A percentile compares a stretch with the other conserved stretches of the same genome.
These are phyloP conservation scores for Eudorcas thomsonii DNA, from an alignment of 2,113 vertebrate genomes.

Conservation along the genomic window DNA sequence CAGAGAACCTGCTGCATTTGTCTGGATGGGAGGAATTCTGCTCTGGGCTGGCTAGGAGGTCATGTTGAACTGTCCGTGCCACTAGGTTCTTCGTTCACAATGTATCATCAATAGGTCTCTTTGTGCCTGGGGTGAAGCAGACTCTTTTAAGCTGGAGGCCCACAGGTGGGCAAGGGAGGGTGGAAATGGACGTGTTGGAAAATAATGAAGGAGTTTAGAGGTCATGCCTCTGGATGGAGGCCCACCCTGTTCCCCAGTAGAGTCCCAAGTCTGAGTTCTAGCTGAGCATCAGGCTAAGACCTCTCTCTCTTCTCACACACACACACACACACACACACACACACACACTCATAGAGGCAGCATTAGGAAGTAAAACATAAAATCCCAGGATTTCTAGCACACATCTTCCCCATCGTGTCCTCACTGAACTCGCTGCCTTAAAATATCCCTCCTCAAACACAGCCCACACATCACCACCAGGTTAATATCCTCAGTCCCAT, in stretches of 20 bases:
- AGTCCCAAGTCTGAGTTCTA: neutral
- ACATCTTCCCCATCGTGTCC: neutral
- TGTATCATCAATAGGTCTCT: neutral
- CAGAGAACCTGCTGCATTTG: neutral
- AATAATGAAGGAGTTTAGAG: conserved; percentile 2
- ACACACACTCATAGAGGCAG: neutral
- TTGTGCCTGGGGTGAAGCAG: neutral
- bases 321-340: neutral
- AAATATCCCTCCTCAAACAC: neutral
- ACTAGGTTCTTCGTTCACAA: neutral
- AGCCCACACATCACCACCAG: too few species aligned
- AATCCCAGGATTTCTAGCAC: neutral
- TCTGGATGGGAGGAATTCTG: neutral
- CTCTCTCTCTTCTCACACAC: too few species aligned
- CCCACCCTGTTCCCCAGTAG: neutral
- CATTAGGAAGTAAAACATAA: neutral
- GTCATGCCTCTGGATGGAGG: conserved; percentile 15
- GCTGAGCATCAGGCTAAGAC: neutral
- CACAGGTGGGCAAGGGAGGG: neutral
- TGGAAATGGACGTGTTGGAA: neutral
- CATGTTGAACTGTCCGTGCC: neutral
- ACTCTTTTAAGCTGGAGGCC: neutral
- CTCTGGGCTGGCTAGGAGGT: neutral
- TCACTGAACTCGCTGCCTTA: neutral
- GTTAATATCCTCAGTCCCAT: neutral